Evolutionary conservation across 2,113 vertebrate species (phyloP).

Genomic region (Xiphias gladius): DNA sequence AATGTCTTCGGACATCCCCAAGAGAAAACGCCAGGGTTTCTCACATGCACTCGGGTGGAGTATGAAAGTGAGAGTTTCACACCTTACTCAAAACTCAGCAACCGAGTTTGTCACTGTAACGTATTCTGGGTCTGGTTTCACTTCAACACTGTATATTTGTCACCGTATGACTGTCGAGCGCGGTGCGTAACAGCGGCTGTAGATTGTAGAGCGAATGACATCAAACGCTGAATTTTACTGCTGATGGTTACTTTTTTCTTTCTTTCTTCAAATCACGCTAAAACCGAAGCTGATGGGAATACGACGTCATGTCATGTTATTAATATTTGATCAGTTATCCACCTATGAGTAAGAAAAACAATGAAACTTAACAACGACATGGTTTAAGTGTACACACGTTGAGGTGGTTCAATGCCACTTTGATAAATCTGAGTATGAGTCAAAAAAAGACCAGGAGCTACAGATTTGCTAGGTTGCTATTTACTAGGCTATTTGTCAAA

Average conservation of each 20-base stretch:
- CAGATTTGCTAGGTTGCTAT: background rate
- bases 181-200: slow-evolving; percentile 13
- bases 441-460: background rate
- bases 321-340: background rate
- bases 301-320: background rate
- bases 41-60: no score
- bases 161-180: slow-evolving; percentile 13
- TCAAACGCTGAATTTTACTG: background rate
- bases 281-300: background rate
- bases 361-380: background rate
- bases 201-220: slow-evolving; percentile 22
- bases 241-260: background rate
- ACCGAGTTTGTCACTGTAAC: background rate
- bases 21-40: background rate
- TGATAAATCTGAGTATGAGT: no score
- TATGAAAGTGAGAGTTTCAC: slow-evolving; percentile 35
- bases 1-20: slow-evolving; percentile 17
- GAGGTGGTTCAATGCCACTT: no score
- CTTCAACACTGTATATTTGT: background rate
- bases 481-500: no score
- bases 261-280: background rate
- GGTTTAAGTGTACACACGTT: no score
- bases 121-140: slow-evolving; percentile 28
- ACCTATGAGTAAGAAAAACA: background rate
- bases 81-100: background rate